Evolutionary conservation across 2,888 invertebrate species (phyloP).

Genomic region (Agrilus cyanescens): DNA sequence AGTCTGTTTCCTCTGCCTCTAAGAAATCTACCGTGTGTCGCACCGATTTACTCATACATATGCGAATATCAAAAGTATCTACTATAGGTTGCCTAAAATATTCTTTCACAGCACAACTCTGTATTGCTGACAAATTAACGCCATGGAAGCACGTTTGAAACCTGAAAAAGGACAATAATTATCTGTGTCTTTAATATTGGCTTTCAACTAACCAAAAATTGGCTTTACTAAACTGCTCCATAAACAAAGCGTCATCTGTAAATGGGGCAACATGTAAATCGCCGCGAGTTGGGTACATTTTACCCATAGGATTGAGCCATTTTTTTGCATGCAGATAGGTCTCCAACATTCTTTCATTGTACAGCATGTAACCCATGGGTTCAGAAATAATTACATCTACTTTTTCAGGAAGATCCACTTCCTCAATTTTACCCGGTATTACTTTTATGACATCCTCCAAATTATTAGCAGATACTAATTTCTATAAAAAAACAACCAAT

Average conservation of each 20-base stretch:
- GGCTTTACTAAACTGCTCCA: conserved; percentile 97
- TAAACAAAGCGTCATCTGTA: conserved; percentile 91
- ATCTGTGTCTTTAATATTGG: background rate
- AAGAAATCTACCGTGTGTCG: conserved; percentile 90
- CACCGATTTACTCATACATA: conserved; percentile 90
- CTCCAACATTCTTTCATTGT: conserved; percentile 98
- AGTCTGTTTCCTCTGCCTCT: conserved; percentile 82
- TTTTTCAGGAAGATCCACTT: conserved; percentile 86
- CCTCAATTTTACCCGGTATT: conserved; percentile 96
- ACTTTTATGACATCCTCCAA: conserved; percentile 80
- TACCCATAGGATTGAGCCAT: conserved; percentile 84
- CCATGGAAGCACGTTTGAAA: conserved; percentile 97
- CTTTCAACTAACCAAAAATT: conserved; percentile 72
- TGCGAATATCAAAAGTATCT: conserved; percentile 95
- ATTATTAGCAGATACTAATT: conserved; percentile 81
- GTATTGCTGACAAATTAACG: conserved; percentile 84
- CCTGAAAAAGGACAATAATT: conserved; percentile 28
- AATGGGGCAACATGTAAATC: conserved; percentile 97
- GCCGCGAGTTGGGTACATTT: conserved; percentile 96
- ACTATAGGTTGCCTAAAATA: conserved; percentile 97
- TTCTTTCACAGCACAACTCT: conserved; percentile 89
- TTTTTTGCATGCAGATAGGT: conserved; percentile 97
- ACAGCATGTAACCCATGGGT: conserved; percentile 99
- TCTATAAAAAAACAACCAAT: conserved; percentile 34
- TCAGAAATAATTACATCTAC: conserved; percentile 98